phyloP scores from a whole-genome alignment of 2,797 vertebrate genomes.

The Sebastolobus alascanus region DNA sequence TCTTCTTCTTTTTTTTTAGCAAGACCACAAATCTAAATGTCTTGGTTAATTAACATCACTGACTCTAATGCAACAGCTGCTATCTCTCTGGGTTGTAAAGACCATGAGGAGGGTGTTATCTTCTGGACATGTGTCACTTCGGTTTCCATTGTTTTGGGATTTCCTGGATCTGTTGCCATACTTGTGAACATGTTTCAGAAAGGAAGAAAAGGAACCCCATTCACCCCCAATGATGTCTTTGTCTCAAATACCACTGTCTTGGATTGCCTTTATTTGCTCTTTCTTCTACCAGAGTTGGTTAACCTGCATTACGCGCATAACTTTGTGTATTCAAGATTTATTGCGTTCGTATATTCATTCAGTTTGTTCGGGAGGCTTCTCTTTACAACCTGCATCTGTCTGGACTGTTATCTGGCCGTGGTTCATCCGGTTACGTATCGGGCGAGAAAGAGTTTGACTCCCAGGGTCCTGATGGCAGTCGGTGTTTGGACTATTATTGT shows the following conservation, averaged over 20 bases:
- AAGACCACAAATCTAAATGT: not conserved
- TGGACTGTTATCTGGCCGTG: slow-evolving; percentile 67
- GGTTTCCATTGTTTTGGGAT: not conserved
- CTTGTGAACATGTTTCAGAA: slow-evolving; percentile 15
- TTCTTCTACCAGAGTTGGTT: not conserved
- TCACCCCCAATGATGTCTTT: slow-evolving; percentile 11
- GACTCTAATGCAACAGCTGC: not conserved
- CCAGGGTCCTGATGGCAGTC: not conserved
- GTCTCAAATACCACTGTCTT: not conserved
- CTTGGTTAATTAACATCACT: not conserved
- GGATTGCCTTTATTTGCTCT: not conserved
- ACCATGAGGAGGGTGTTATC: accelerated
- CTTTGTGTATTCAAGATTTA: accelerated
- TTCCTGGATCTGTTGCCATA: slow-evolving; percentile 7
- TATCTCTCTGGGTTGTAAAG: accelerated
- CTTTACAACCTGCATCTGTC: slow-evolving; percentile 25
- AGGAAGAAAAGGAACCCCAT: slow-evolving; percentile 1
- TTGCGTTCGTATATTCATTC: slow-evolving; percentile 4
- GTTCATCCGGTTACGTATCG: slow-evolving; percentile 52
- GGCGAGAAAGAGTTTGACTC: slow-evolving; percentile 17
- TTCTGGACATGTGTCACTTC: not conserved
- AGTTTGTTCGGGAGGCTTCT: slow-evolving; percentile 41
- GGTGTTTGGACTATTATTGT: slow-evolving; percentile 14
- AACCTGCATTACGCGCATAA: not conserved
- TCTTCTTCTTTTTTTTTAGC: not conserved